Base-by-base conservation (phyloP, 2,113 vertebrate genomes). In the Ammodytes dubius region DNA sequence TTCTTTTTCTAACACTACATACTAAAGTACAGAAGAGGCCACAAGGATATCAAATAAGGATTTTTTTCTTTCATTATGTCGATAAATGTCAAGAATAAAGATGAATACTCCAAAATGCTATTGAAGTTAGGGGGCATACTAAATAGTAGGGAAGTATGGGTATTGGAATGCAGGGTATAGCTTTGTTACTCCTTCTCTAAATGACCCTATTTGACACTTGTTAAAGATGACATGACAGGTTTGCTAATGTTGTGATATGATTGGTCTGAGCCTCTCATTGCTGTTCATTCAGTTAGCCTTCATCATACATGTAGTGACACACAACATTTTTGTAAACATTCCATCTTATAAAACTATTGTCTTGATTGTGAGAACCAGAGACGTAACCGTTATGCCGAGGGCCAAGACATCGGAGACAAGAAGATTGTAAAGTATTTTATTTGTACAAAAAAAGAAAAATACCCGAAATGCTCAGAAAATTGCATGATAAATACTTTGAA, bases 401-500 rank as follows among this genome's bases (percentile, higher is more conserved):
- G 52, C 42, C 53, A n/a, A 80, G 43, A 73, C 60, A 80, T 6
- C 1, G 42, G 66, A 89, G 57, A 79, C 85, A 0, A 40, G 50
- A 13, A 52, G 59, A 75, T 87, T 82, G 76, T 79, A 85, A 91
- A 93, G 85, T 69, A 75, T 91, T 27, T 91, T 92, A 92, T 91
- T 91, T 79, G 77, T 90, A 89, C 65, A 91, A 92, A 91, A 88
- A 27, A 27, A 27, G 27, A 27, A 27, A 79, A 72, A 79, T 60
- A 63, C 54, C 58, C 42, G 59, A 75, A 87, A 81, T 67, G 56
- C 84, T 88, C 60, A 82, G 74, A 91, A 89, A 93, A 90, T 85
- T 84, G 90, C 87, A 89, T 85, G 91, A 77, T 73, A 86, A 77
- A 90, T 91, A 90, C 70, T 89, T 84, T 74, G 90, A 91, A 92